These are phyloP conservation scores for Bilobella aurantiaca DNA, from an alignment of 1,140 invertebrate genomes.

Conservation along the genomic window DNA sequence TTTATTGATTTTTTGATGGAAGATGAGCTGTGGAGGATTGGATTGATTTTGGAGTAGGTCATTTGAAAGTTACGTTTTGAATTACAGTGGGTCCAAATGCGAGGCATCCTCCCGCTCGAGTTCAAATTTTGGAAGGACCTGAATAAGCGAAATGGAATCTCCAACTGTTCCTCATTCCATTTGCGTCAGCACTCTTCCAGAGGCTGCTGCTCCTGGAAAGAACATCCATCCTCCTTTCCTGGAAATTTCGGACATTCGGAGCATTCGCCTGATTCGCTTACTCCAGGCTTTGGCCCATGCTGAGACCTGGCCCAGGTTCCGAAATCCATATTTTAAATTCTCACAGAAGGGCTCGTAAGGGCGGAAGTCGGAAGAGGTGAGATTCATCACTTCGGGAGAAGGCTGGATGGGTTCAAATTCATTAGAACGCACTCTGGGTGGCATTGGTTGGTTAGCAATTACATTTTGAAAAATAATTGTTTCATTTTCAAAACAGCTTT, in stretches of 20 bases:
- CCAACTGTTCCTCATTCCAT: background rate
- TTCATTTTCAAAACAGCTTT: background rate
- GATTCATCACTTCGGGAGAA: background rate
- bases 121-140: background rate
- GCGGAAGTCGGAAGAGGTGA: background rate
- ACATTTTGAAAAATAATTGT: background rate
- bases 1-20: no score
- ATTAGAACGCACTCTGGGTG: background rate
- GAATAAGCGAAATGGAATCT: background rate
- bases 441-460: background rate
- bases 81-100: background rate
- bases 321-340: slow-evolving; percentile 3
- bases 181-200: background rate
- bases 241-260: background rate
- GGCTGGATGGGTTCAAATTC: background rate
- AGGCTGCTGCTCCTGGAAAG: background rate
- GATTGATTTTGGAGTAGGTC: no score
- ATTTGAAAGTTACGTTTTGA: background rate
- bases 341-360: background rate
- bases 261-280: background rate
- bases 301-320: background rate
- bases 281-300: background rate
- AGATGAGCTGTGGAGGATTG: no score
- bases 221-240: slow-evolving; percentile 1
- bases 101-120: background rate